Base-by-base conservation (phyloP, 2,113 vertebrate genomes). In the Actenoides lindsayi region DNA sequence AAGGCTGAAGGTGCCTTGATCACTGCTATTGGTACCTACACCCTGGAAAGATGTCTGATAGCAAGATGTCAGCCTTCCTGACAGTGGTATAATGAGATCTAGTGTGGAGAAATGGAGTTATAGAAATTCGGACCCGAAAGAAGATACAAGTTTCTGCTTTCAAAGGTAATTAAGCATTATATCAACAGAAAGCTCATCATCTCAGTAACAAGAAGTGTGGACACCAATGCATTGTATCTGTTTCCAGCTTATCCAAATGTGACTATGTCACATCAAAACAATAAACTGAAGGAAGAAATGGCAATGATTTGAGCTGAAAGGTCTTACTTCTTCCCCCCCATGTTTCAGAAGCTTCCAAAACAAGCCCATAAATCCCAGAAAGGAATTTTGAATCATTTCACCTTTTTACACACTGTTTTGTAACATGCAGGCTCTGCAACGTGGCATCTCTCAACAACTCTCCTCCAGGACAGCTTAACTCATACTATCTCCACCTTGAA, bases 1-100 rank as follows among this genome's bases (percentile, higher is more conserved):
- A 91, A 95, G 75, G 90, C 84, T 96, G 90, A 90, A 87, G 90
- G 78, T 91, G 67, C 87, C 87, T 95, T 96, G 93, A 95, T 96
- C 91, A 95, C 48, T 71, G 74, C 1, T 20, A 93, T 76, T 90
- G 95, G 84, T 95, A 94, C 91, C 95, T 93, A 96, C 63, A 85
- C 71, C 59, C 67, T 73, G 85, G 81, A 89, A 96, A 94, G 89
- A 85, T 70, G 82, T 84, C 94, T 96, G 81, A 85, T 70, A 91
- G 84, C 74, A 90, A 91, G 78, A 90, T 76, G 74, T 93, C 95
- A 95, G 82, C 90, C 81, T 87, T 92, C 73, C 87, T 92, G 95
- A 95, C 93, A 95, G 73, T 21, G 51, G 65, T 27, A 94, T 95
- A 97, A 95, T 95, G 91, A 96, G 91, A 89, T 91, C 56, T 56